Percentiles rank a stretch among this genome's conserved stretches.
Conservation (phyloP, 2,113 vertebrate genomes). For the Sarotherodon lohbergeri region DNA sequence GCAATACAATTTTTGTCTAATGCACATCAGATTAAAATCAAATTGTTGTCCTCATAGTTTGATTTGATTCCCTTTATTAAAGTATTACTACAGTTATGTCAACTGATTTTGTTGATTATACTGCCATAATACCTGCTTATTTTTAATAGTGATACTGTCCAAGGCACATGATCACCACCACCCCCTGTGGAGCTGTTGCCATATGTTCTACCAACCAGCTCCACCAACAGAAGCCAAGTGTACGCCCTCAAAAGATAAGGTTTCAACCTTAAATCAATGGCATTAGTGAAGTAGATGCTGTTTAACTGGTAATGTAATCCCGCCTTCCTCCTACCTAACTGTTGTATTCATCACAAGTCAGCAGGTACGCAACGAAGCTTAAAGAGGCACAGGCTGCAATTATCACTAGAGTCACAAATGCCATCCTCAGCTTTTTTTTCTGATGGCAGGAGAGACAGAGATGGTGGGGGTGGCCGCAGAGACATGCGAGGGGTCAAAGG, state of each 20-base stretch:
- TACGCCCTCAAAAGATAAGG: background rate
- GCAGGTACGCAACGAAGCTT: background rate
- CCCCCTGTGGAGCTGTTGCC: constrained; percentile 3
- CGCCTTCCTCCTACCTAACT: background rate
- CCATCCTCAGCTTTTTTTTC: background rate
- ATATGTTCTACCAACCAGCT: constrained; percentile 35
- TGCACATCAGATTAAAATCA: background rate
- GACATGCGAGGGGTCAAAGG: background rate
- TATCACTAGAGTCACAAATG: background rate
- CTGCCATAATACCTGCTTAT: background rate
- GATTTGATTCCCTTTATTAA: background rate
- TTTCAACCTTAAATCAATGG: constrained; percentile 1
- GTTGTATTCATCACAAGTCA: background rate
- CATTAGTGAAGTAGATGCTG: background rate
- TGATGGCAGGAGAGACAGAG: background rate
- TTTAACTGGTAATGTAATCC: background rate
- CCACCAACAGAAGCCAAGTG: background rate
- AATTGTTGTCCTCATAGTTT: background rate
- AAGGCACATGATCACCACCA: background rate
- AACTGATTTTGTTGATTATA: background rate
- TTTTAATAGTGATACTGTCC: background rate
- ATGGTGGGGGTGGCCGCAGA: background rate
- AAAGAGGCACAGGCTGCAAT: background rate
- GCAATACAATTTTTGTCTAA: background rate
- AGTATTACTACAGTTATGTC: background rate